Evolutionary conservation across 2,113 vertebrate genomes (phyloP).

Genomic region (Irena cyanogastra): DNA sequence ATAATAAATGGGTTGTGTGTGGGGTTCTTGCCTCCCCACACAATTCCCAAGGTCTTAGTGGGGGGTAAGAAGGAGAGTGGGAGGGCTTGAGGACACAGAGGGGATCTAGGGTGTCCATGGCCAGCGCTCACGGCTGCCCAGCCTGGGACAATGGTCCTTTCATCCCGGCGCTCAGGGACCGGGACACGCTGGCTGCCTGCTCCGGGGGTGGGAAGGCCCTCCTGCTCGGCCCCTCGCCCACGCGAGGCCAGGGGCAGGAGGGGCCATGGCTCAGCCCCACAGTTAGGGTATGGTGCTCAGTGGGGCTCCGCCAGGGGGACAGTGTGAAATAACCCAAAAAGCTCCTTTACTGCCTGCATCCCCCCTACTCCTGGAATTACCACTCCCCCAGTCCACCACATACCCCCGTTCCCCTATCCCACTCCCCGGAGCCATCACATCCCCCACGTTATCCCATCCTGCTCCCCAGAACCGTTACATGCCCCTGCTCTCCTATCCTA

Average conservation of each 20-base stretch:
- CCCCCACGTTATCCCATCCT: background rate
- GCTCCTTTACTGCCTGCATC: background rate
- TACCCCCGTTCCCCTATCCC: background rate
- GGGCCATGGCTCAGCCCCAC: background rate
- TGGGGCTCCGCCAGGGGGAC: background rate
- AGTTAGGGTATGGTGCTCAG: background rate
- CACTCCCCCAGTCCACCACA: background rate
- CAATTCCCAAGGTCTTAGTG: background rate
- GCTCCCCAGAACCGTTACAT: background rate
- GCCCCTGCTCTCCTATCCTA: no score
- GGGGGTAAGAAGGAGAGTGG: background rate
- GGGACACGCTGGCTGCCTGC: background rate
- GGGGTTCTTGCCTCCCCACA: background rate
- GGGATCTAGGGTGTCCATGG: background rate
- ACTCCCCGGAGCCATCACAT: background rate
- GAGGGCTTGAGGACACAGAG: background rate
- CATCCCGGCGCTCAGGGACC: background rate
- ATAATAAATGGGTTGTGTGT: background rate
- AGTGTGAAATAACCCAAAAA: background rate
- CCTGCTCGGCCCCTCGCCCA: background rate
- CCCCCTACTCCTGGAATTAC: background rate
- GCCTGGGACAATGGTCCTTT: constrained; percentile 9
- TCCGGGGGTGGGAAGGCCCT: background rate
- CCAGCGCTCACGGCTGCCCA: background rate
- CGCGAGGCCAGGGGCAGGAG: background rate